A percentile compares a stretch with the other conserved stretches of the same genome.
Evolutionary conservation across 2,888 invertebrate species (phyloP).

Genomic region (Acrocera orbiculus): DNA sequence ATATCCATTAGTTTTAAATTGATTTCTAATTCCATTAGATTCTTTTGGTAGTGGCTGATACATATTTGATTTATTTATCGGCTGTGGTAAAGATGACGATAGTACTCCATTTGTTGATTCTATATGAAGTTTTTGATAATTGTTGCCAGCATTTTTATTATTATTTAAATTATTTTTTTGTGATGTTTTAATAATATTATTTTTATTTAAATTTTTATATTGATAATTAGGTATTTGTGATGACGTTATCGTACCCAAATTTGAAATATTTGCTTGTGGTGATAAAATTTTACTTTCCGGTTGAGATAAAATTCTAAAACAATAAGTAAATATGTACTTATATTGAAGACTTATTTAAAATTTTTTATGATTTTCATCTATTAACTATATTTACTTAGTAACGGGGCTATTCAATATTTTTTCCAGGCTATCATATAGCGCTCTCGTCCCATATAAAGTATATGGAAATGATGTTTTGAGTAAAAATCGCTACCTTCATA

Average conservation of each 20-base stretch:
- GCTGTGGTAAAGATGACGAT: slow-evolving; percentile 11
- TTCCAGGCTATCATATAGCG: no score
- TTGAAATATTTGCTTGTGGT: slow-evolving; percentile 6
- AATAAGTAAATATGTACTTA: no score
- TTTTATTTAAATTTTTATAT: slow-evolving; percentile 13
- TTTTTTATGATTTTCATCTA: no score
- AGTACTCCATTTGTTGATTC: slow-evolving; percentile 3
- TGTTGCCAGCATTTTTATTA: slow-evolving; percentile 6
- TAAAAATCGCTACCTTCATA: no score
- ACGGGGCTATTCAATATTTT: no score
- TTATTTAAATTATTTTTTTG: background rate
- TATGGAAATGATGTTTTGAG: no score
- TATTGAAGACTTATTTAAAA: no score
- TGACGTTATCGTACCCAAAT: no score
- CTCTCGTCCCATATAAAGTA: no score
- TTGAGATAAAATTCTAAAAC: slow-evolving; percentile 13
- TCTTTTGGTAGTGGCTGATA: slow-evolving; percentile 10
- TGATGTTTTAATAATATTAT: slow-evolving; percentile 3
- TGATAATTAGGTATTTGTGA: slow-evolving; percentile 30
- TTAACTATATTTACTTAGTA: no score
- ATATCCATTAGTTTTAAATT: slow-evolving; percentile 19
- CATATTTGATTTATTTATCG: slow-evolving; percentile 8
- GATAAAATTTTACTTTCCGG: slow-evolving; percentile 8
- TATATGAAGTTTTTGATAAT: background rate
- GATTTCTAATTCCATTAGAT: slow-evolving; percentile 11